phyloP scores from a whole-genome alignment of 1,140 invertebrate genomes.

The Scaptomyza montana region DNA sequence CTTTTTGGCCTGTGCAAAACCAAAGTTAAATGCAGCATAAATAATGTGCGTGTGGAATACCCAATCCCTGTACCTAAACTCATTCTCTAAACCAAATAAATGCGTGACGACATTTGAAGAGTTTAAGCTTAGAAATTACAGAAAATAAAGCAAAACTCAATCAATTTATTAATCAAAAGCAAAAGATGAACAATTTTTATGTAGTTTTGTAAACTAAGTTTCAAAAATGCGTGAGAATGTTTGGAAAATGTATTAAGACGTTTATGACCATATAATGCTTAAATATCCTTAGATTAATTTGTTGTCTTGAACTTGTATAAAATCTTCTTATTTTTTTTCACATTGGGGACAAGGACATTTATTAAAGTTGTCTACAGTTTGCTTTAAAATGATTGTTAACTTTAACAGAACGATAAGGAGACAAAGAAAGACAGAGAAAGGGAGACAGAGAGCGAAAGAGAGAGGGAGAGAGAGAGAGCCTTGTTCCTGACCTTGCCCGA shows the following conservation, averaged over 20 bases:
- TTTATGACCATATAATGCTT: too few relatives aligned
- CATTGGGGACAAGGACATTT: too few relatives aligned
- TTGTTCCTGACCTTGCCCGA: conserved; percentile 80
- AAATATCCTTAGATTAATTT: too few relatives aligned
- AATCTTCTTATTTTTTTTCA: too few relatives aligned
- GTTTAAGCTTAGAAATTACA: not conserved
- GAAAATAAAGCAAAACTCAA: too few relatives aligned
- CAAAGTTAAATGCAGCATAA: conserved; percentile 82
- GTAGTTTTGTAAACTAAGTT: too few relatives aligned
- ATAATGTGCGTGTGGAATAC: conserved; percentile 64
- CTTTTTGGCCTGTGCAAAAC: conserved; percentile 51
- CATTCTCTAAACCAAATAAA: not conserved
- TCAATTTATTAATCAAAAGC: too few relatives aligned
- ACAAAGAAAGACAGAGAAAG: not conserved
- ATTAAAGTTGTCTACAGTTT: too few relatives aligned
- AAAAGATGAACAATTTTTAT: too few relatives aligned
- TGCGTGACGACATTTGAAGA: not conserved
- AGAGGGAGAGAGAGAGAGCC: conserved; percentile 26
- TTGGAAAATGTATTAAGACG: too few relatives aligned
- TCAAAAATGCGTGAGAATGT: too few relatives aligned
- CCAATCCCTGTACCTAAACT: not conserved
- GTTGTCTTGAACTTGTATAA: too few relatives aligned
- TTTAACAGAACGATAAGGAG: not conserved
- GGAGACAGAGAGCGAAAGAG: not conserved
- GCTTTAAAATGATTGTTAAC: not conserved